These are phyloP conservation scores for Phymastichus coffea DNA, from an alignment of 1,140 invertebrate genomes.

Conservation along the genomic window DNA sequence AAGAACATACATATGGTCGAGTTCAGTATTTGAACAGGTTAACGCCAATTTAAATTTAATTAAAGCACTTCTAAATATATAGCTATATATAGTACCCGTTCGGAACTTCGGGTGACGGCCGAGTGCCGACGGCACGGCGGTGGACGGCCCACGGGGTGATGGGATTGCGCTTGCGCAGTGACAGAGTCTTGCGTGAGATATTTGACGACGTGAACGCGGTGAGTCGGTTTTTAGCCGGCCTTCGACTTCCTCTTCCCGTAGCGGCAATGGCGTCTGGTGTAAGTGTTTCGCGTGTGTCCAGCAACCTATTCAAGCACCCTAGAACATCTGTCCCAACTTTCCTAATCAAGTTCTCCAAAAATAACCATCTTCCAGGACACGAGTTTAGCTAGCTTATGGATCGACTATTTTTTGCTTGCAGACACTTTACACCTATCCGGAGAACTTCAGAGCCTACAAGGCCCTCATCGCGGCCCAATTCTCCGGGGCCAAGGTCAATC, in stretches of 20 bases:
- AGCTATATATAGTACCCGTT: no score
- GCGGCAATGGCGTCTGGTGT: slow-evolving; percentile 62
- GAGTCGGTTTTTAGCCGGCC: slow-evolving; percentile 38
- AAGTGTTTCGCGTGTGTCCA: slow-evolving; percentile 52
- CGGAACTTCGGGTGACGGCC: no score
- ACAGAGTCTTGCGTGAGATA: no score
- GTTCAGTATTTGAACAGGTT: no score
- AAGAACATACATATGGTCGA: no score
- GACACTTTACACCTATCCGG: slow-evolving; percentile 94
- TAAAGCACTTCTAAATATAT: no score
- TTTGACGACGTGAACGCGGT: neutral
- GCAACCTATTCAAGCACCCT: slow-evolving; percentile 47
- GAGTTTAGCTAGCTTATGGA: no score
- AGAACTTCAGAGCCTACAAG: slow-evolving; percentile 94
- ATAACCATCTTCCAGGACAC: no score
- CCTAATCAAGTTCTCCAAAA: no score
- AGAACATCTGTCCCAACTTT: slow-evolving; percentile 49
- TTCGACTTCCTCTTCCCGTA: slow-evolving; percentile 54
- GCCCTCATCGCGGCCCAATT: slow-evolving; percentile 93
- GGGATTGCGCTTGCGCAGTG: slow-evolving; percentile 12
- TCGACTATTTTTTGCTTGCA: slow-evolving; percentile 62
- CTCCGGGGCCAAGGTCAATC: slow-evolving; percentile 84
- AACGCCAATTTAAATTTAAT: no score
- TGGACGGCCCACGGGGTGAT: neutral
- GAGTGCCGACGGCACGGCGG: no score